Evolutionary conservation across 2,888 invertebrate species (phyloP).

Genomic region (Campoplex nolae): DNA sequence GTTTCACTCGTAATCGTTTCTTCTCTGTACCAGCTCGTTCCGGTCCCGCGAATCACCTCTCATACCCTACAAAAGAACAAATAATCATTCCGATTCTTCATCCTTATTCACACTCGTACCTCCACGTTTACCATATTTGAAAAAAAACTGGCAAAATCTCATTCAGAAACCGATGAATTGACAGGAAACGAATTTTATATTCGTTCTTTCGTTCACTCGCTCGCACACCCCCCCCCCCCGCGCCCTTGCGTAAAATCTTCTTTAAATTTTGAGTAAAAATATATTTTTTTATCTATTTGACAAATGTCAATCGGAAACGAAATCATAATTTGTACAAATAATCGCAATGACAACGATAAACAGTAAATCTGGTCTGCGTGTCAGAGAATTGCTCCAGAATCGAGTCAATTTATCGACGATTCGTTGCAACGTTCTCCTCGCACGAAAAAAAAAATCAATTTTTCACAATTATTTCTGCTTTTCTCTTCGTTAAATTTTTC

Average conservation of each 20-base stretch:
- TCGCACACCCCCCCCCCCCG: too few relatives aligned
- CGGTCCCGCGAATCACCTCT: conserved; percentile 27
- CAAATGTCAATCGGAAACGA: too few relatives aligned
- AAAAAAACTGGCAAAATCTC: background rate
- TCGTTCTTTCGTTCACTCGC: too few relatives aligned
- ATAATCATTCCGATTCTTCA: background rate
- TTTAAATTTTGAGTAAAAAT: too few relatives aligned
- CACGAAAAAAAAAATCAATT: background rate
- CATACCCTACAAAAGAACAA: conserved; percentile 11
- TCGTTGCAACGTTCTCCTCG: background rate
- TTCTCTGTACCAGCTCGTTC: conserved; percentile 42
- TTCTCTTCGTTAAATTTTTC: background rate
- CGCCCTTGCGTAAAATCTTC: too few relatives aligned
- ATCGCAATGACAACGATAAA: background rate
- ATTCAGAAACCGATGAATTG: too few relatives aligned
- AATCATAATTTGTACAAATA: too few relatives aligned
- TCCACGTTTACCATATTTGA: background rate
- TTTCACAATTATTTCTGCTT: background rate
- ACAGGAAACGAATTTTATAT: too few relatives aligned
- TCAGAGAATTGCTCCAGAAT: background rate
- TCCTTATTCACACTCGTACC: background rate
- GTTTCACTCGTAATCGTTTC: conserved; percentile 32
- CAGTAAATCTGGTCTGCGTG: background rate
- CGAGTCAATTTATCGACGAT: background rate
- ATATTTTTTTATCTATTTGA: too few relatives aligned